Evolutionary conservation across 1,140 invertebrate genomes (phyloP).

Genomic region (Bombus breviceps): DNA sequence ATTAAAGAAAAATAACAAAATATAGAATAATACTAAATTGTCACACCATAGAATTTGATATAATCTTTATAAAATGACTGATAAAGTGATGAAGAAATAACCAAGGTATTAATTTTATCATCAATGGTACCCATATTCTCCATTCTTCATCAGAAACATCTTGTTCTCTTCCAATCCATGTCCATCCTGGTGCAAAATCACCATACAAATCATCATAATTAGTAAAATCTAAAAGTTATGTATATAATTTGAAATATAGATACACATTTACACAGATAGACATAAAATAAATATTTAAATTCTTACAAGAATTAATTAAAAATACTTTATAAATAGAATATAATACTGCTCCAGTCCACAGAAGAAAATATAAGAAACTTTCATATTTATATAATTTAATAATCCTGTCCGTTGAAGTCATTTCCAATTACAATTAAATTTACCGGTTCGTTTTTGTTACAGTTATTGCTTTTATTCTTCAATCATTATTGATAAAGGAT

Average conservation of each 20-base stretch:
- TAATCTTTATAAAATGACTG: conserved; percentile 72
- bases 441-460: conserved; percentile 53
- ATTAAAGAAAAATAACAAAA: not conserved
- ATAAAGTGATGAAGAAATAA: conserved; percentile 78
- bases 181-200: conserved; percentile 80
- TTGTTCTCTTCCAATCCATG: conserved; percentile 78
- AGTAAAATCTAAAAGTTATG: conserved; percentile 72
- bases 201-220: conserved; percentile 71
- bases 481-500: not conserved
- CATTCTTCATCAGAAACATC: conserved; percentile 84
- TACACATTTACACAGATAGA: not conserved
- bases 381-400: conserved; percentile 63
- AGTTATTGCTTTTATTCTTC: not conserved
- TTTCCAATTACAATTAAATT: conserved; percentile 53
- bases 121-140: conserved; percentile 79
- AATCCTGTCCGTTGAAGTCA: conserved; percentile 30
- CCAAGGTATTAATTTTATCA: conserved; percentile 78
- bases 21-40: conserved; percentile 32
- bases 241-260: conserved; percentile 4
- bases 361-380: conserved; percentile 66
- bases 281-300: conserved; percentile 31
- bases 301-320: conserved; percentile 73
- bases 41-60: conserved; percentile 51
- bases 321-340: conserved; percentile 77
- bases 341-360: conserved; percentile 73